Conservation (phyloP, 1,140 invertebrate genomes). For the Maniola jurtina region DNA sequence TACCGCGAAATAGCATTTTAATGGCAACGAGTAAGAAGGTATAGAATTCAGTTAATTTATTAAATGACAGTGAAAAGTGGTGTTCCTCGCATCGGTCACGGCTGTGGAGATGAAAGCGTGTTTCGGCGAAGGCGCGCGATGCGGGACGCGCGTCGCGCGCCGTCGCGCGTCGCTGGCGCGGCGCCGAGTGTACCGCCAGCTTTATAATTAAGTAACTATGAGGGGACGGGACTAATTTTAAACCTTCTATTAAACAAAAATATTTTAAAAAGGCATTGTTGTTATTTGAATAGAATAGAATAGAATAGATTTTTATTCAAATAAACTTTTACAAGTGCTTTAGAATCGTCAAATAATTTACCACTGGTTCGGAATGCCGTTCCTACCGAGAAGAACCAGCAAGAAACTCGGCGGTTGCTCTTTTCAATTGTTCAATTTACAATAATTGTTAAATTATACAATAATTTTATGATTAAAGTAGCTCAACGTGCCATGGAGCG, state of each 20-base stretch:
- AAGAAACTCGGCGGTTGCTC: too few relatives aligned
- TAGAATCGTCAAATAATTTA: too few relatives aligned
- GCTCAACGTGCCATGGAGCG: too few relatives aligned
- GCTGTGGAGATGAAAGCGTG: slow-evolving; percentile 41
- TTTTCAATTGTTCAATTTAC: too few relatives aligned
- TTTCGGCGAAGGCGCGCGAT: slow-evolving; percentile 3
- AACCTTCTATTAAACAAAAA: neutral
- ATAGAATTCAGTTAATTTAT: slow-evolving; percentile 22
- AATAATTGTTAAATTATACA: too few relatives aligned
- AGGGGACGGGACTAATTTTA: slow-evolving; percentile 15
- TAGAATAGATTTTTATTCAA: too few relatives aligned
- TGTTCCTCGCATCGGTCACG: slow-evolving; percentile 27
- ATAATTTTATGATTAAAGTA: too few relatives aligned
- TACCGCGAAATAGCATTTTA: slow-evolving; percentile 22
- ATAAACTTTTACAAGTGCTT: too few relatives aligned
- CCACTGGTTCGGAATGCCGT: too few relatives aligned
- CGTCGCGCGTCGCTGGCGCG: slow-evolving; percentile 38
- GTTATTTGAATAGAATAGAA: too few relatives aligned
- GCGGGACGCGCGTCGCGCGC: slow-evolving; percentile 32
- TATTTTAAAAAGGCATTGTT: too few relatives aligned
- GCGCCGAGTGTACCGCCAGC: slow-evolving; percentile 35
- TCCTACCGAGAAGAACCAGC: too few relatives aligned
- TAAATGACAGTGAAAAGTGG: slow-evolving; percentile 25
- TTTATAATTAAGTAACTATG: slow-evolving; percentile 47
- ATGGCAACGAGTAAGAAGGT: slow-evolving; percentile 8